Evolutionary conservation across 2,888 invertebrate species (phyloP).

Genomic region (Nomada lathburiana): DNA sequence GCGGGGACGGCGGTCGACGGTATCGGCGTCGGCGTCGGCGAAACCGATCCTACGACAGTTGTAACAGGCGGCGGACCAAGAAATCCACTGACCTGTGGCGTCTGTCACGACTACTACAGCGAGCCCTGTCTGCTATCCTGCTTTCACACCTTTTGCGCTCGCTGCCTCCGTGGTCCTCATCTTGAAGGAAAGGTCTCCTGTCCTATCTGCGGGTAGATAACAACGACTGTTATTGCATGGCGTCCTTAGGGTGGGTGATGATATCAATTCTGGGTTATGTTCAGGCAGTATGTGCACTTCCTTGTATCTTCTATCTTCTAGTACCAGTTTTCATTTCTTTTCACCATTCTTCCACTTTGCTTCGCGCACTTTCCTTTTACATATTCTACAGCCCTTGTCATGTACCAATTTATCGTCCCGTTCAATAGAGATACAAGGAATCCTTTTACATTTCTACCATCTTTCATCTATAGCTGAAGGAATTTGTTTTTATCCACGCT

Average conservation of each 20-base stretch:
- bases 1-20: slow-evolving; percentile 76
- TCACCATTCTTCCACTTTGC: background rate
- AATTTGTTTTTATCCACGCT: too few relatives aligned
- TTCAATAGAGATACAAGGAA: too few relatives aligned
- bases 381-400: too few relatives aligned
- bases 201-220: slow-evolving; percentile 88
- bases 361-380: background rate
- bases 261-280: slow-evolving; percentile 52
- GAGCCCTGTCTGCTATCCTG: slow-evolving; percentile 89
- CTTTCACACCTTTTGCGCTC: slow-evolving; percentile 90
- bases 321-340: background rate
- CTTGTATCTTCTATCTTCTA: background rate
- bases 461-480: too few relatives aligned
- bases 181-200: slow-evolving; percentile 88
- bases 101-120: slow-evolving; percentile 89
- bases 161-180: slow-evolving; percentile 88
- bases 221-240: slow-evolving; percentile 57
- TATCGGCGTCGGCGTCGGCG: slow-evolving; percentile 75
- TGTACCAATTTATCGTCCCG: too few relatives aligned
- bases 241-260: slow-evolving; percentile 54
- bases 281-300: slow-evolving; percentile 37
- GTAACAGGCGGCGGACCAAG: slow-evolving; percentile 75
- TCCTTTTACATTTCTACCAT: too few relatives aligned
- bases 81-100: slow-evolving; percentile 88
- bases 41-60: slow-evolving; percentile 75